A percentile compares a stretch with the other conserved stretches of the same genome.
Conservation (phyloP, 2,888 invertebrate genomes). For the Ennomos erosarius region DNA sequence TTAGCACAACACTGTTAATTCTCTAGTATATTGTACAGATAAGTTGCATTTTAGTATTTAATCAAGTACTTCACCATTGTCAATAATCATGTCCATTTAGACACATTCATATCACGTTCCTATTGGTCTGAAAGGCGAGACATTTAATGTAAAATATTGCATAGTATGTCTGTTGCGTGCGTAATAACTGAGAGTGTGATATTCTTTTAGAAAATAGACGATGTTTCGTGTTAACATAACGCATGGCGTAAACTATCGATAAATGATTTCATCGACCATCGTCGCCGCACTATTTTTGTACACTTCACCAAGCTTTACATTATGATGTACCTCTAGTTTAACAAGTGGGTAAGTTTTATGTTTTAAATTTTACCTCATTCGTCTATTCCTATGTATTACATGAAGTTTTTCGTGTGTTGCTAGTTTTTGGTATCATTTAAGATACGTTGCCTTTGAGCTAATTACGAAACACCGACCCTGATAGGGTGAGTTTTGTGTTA, state of each 20-base stretch:
- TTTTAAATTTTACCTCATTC: slow-evolving; percentile 67
- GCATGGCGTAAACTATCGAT: slow-evolving; percentile 64
- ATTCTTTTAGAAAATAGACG: slow-evolving; percentile 67
- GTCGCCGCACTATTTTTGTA: slow-evolving; percentile 68
- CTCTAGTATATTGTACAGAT: slow-evolving; percentile 32
- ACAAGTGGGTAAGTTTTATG: slow-evolving; percentile 58
- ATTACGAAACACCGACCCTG: slow-evolving; percentile 27
- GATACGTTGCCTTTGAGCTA: slow-evolving; percentile 50
- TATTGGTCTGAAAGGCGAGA: slow-evolving; percentile 59
- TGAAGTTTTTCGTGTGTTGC: slow-evolving; percentile 61
- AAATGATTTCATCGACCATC: slow-evolving; percentile 55
- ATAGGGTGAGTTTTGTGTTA: slow-evolving; percentile 8
- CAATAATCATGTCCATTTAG: slow-evolving; percentile 46
- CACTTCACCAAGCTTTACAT: slow-evolving; percentile 61
- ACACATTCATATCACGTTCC: slow-evolving; percentile 50
- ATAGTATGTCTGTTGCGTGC: slow-evolving; percentile 42
- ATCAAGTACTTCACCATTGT: slow-evolving; percentile 36
- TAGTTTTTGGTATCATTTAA: slow-evolving; percentile 64
- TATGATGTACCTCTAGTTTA: slow-evolving; percentile 52
- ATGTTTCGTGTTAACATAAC: slow-evolving; percentile 68
- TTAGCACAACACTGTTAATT: slow-evolving; percentile 8
- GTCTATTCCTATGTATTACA: slow-evolving; percentile 69
- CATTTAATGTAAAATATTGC: slow-evolving; percentile 27
- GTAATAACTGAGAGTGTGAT: slow-evolving; percentile 63
- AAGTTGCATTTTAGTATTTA: slow-evolving; percentile 46